A percentile compares a stretch with the other conserved stretches of the same genome.
Conservation (phyloP, 2,113 vertebrate genomes). For the Hyperoodon ampullatus region DNA sequence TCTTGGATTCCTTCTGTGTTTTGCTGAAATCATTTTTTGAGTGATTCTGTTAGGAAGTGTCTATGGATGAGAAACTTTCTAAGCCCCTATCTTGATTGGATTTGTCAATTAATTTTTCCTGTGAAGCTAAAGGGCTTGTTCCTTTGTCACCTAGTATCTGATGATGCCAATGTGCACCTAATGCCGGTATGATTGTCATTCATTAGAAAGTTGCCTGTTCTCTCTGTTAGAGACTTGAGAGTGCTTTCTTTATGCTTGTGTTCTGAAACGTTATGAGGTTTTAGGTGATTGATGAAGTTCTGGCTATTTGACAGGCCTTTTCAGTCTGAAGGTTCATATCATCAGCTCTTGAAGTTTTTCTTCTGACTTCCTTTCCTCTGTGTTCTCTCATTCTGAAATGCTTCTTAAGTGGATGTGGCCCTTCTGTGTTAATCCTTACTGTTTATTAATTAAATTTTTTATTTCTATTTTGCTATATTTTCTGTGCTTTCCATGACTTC, state of each 20-base stretch:
- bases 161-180: neutral
- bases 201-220: neutral
- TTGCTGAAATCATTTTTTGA: neutral
- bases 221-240: neutral
- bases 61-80: neutral
- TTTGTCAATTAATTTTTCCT: neutral
- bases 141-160: neutral
- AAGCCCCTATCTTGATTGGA: neutral
- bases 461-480: neutral
- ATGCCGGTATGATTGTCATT: neutral
- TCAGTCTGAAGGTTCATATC: neutral
- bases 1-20: conserved; percentile 37
- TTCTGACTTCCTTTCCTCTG: neutral
- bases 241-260: neutral
- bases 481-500: neutral
- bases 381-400: neutral
- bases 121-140: neutral
- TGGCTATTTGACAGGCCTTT: neutral
- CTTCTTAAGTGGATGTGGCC: neutral
- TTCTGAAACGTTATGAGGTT: neutral
- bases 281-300: neutral
- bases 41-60: neutral
- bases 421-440: neutral
- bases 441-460: neutral
- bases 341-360: neutral